Base-by-base conservation (phyloP, 1,140 invertebrate species). In the Prorops nasuta region DNA sequence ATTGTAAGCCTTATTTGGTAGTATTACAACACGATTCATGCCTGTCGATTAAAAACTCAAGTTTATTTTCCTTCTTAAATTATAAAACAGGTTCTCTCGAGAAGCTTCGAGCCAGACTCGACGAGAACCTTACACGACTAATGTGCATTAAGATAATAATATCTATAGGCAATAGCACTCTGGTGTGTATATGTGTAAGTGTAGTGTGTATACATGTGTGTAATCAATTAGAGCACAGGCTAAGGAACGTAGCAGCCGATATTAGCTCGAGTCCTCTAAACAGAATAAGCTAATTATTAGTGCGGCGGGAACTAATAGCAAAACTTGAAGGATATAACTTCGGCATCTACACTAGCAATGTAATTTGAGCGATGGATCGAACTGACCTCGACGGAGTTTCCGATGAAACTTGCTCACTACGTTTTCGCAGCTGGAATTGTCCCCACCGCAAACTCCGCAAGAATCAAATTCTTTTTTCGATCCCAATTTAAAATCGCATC, bases 361-460 rank as follows among this genome's bases (percentile, higher is more conserved):
- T 34, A 22, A 41, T 51, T 46, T 43, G 10, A 36, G 39, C 19
- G 14, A 22, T 19, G 28, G 4, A 41, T 21, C 28, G 16, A 14
- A 65, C 65, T 54, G 67, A 82, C 83, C 77, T 74, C 77, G 70
- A 53, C 76, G 78, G 16, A 84, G 70, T 53, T 65, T 80, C 53
- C 78, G 75, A 8, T 73, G 64, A 63, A 80, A 79, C 41, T 70
- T 66, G 46, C 69, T 59, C 44, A 66, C 69, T 43, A 78, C 63
- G 32, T 60, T 72, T 21, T 78, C 79, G 74, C 88, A 90, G 38
- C 79, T 79, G 3, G 79, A 79, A 57, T 81, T 81, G 53, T 86
- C 79, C 3, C 88, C 88, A 16, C 79, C 81, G 68, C 89, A 91
- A 10, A 84, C 78, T 6, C 88, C 86, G 66, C 89, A 91, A 28